Percentiles rank a stretch among this genome's conserved stretches.
These are phyloP conservation scores for Perca flavescens DNA, from an alignment of 2,113 vertebrate species.

Conservation along the genomic window DNA sequence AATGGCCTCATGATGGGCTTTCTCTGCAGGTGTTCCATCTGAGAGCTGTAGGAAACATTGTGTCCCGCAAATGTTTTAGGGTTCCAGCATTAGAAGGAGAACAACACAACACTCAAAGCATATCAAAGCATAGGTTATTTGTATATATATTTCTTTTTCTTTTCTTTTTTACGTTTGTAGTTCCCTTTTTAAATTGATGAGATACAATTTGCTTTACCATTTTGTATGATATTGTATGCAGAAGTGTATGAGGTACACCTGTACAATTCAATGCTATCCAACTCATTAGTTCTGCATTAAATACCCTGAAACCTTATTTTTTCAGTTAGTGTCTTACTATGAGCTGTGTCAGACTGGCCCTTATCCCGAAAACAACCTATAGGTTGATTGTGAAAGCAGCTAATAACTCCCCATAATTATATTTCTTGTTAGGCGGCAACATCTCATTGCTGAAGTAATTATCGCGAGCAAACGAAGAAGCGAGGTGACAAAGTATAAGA, in stretches of 20 bases:
- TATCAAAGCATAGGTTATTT: slow-evolving; percentile 31
- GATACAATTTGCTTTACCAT: neutral
- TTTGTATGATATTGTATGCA: neutral
- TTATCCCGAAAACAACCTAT: no score
- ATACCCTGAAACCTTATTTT: neutral
- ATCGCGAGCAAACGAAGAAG: no score
- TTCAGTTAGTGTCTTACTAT: neutral
- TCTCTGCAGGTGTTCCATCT: slow-evolving; percentile 79
- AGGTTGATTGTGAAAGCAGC: no score
- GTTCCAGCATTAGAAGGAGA: slow-evolving; percentile 53
- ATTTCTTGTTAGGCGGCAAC: no score
- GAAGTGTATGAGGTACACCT: neutral
- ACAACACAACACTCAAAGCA: slow-evolving; percentile 50
- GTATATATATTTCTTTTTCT: no score
- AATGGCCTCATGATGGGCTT: slow-evolving; percentile 80
- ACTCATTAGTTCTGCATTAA: neutral
- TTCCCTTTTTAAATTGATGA: slow-evolving; percentile 40
- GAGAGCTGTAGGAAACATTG: slow-evolving; percentile 79
- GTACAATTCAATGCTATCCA: neutral
- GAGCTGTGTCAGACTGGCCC: no score
- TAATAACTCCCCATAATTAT: no score
- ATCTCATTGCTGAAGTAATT: no score
- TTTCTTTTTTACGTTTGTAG: slow-evolving; percentile 48
- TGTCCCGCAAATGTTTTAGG: slow-evolving; percentile 57
- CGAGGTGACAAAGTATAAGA: no score